These are phyloP conservation scores for Scolopax rusticola DNA, from an alignment of 2,797 vertebrate genomes.

Conservation along the genomic window DNA sequence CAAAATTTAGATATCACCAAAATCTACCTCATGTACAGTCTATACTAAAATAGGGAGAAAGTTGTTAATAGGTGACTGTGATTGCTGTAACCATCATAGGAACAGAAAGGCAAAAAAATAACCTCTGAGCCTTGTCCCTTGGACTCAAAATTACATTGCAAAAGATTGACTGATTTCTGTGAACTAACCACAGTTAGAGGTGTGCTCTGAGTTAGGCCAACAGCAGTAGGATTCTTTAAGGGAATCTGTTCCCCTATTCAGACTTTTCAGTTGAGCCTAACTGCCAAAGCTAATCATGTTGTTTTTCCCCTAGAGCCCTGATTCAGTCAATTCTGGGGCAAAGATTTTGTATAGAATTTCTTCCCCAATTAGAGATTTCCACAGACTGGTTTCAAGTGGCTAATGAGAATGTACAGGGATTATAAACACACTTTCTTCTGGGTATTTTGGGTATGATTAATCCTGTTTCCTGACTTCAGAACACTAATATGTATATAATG, in stretches of 20 bases:
- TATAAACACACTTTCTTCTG: slow-evolving; percentile 65
- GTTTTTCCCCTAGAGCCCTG: slow-evolving; percentile 55
- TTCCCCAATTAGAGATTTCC: slow-evolving; percentile 68
- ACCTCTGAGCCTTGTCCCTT: neutral
- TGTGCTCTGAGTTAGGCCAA: slow-evolving; percentile 4
- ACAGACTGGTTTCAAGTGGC: slow-evolving; percentile 43
- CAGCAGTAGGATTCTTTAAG: neutral
- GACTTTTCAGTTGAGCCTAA: slow-evolving; percentile 22
- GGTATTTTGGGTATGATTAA: slow-evolving; percentile 63
- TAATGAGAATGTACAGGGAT: slow-evolving; percentile 65
- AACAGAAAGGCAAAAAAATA: neutral
- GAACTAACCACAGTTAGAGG: neutral
- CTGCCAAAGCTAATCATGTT: slow-evolving; percentile 66
- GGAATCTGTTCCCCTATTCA: slow-evolving; percentile 28
- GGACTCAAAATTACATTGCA: neutral
- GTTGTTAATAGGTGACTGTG: neutral
- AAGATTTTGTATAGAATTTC: slow-evolving; percentile 72
- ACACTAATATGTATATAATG: slow-evolving; percentile 51
- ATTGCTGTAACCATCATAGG: neutral
- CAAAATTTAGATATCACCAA: neutral
- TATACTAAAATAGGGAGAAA: neutral
- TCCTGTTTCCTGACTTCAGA: slow-evolving; percentile 59
- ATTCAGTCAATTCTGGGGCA: slow-evolving; percentile 71
- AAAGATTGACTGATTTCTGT: neutral
- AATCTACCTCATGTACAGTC: neutral